Conservation (phyloP, 2,888 invertebrate species). For the Zootermopsis nevadensis region DNA sequence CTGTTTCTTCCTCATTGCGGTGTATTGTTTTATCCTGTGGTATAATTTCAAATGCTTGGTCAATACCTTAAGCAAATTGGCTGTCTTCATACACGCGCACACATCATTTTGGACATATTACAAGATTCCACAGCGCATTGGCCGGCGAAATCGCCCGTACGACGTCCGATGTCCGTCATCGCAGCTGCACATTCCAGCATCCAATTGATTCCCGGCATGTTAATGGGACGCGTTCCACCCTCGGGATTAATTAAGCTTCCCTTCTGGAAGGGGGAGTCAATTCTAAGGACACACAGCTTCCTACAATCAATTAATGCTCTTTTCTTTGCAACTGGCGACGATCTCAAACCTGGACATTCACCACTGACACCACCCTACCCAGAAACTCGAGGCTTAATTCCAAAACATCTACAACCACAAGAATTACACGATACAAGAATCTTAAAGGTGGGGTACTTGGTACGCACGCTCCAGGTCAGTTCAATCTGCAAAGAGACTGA, state of each 20-base stretch:
- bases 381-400: not conserved
- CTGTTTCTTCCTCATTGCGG: too few relatives aligned
- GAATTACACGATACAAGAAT: not conserved
- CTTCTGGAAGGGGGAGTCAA: not conserved
- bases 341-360: not conserved
- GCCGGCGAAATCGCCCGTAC: not conserved
- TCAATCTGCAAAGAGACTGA: too few relatives aligned
- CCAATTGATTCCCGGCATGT: constrained; percentile 35
- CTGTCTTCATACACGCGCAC: not conserved
- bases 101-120: not conserved
- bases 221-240: constrained; percentile 29
- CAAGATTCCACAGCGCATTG: not conserved
- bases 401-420: not conserved
- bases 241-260: constrained; percentile 39
- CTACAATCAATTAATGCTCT: constrained; percentile 30
- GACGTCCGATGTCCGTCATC: constrained; percentile 13
- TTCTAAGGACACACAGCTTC: not conserved
- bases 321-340: not conserved
- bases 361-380: not conserved
- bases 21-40: too few relatives aligned
- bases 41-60: not conserved
- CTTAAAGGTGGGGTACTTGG: not conserved
- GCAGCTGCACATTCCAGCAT: constrained; percentile 26
- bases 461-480: too few relatives aligned
- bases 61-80: not conserved